Conservation (phyloP, 2,888 invertebrate genomes). For the Elaeidobius kamerunicus region DNA sequence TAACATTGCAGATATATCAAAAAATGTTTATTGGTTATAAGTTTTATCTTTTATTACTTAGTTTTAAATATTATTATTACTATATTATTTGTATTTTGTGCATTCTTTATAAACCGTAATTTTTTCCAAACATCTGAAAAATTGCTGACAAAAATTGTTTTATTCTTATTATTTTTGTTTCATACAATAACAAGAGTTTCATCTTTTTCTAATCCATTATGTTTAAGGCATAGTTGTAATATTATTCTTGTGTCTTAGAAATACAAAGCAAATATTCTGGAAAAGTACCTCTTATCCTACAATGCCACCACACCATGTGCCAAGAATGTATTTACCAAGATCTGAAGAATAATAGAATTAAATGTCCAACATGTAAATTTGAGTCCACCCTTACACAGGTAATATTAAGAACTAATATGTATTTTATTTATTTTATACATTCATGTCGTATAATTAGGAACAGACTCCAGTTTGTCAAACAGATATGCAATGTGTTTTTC, state of each 20-base stretch:
- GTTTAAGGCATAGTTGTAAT: too few species aligned
- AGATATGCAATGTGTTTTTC: conserved; percentile 41
- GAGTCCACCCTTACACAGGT: conserved; percentile 41
- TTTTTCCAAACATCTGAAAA: too few species aligned
- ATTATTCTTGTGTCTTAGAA: conserved; percentile 33
- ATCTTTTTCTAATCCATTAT: too few species aligned
- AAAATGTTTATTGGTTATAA: too few species aligned
- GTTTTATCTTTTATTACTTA: too few species aligned
- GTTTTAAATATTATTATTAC: too few species aligned
- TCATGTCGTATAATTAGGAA: conserved; percentile 8
- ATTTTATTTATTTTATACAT: background rate
- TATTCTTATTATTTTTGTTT: too few species aligned
- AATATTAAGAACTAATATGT: background rate
- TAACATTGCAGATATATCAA: too few species aligned
- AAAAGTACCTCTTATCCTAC: conserved; percentile 57
- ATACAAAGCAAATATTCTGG: conserved; percentile 33
- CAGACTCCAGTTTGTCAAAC: conserved; percentile 24
- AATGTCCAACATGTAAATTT: conserved; percentile 53
- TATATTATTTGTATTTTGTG: too few species aligned
- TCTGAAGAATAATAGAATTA: conserved; percentile 39
- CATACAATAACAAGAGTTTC: too few species aligned
- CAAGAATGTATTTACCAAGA: conserved; percentile 57
- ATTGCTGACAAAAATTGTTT: too few species aligned
- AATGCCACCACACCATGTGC: conserved; percentile 68
- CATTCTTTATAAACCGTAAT: too few species aligned